Evolutionary conservation across 2,113 vertebrate species (phyloP), one percentile per base, ranked within the genome.

Genomic region (Capra hircus): DNA sequence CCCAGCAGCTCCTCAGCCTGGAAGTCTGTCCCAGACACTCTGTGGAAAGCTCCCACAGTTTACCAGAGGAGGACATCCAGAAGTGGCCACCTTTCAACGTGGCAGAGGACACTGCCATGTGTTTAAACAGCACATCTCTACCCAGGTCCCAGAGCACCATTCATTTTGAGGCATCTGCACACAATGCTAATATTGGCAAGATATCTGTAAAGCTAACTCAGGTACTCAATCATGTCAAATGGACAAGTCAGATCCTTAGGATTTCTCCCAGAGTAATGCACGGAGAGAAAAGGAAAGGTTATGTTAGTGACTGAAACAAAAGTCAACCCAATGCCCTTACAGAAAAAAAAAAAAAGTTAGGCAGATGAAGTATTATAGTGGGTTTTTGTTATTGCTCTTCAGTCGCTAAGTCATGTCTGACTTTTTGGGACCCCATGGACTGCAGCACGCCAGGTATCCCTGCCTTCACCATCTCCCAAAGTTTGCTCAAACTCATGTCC

Each of bases 121-220:
- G 93, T 95, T 97, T 97, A 96, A 96, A 97, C 62, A 82, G 94
- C n/a, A 57, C 7, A 27, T 96, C 91, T 92, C 85, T 33, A 40
- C 60, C 21, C 15, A 52, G 19, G 33, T 97, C 94, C 88, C 94
- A 80, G 5, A 86, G 60, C 1, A 5, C 85, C 91, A 77, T 88
- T 97, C 95, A 97, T 95, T 90, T 91, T 91, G 94, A 97, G 81
- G 57, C 6, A 3, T 94, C 98, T 96, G 90, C 82, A 84, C 59
- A 89, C 88, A 93, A 89, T 91, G 93, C 86, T 97, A 98, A 98
- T 91, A 89, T 88, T 96, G 97, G 98, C 88, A 92, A 97, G 91
- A 43, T 57, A 83, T 94, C 93, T 97, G 59, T 97, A 97, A 96
- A 93, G 67, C 85, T 97, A 97, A 95, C 83, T 93, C 67, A 64